Percentiles rank a stretch among this genome's conserved stretches.
Evolutionary conservation across 2,113 vertebrate species (phyloP).

Genomic region (Panthera tigris): DNA sequence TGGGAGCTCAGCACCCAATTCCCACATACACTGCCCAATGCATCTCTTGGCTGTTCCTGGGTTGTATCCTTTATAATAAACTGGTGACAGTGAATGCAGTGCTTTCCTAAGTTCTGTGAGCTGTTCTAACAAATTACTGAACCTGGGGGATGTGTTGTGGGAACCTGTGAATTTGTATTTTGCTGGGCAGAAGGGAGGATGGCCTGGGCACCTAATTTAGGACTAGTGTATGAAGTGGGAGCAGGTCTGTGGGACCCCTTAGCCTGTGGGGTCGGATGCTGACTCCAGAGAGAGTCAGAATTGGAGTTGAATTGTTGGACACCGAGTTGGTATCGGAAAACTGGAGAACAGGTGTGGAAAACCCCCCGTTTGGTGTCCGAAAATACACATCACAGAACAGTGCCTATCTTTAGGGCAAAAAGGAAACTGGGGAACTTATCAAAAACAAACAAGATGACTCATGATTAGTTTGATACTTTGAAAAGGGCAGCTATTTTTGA

Average conservation of each 20-base stretch:
- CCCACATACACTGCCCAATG: accelerated
- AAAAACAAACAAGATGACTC: not conserved
- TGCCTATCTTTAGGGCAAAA: not conserved
- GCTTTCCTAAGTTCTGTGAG: not conserved
- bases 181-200: not conserved
- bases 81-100: no score
- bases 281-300: not conserved
- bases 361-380: not conserved
- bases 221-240: not conserved
- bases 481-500: not conserved
- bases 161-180: not conserved
- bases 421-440: not conserved
- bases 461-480: not conserved
- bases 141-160: no score
- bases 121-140: accelerated
- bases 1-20: not conserved
- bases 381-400: not conserved
- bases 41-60: not conserved
- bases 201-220: not conserved
- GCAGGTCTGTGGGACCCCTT: no score
- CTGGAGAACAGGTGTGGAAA: not conserved
- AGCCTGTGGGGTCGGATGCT: no score
- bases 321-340: no score
- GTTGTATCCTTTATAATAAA: no score
- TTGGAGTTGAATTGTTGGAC: not conserved